phyloP scores from a whole-genome alignment of 2,888 invertebrate species.

The Steromphala cineraria region DNA sequence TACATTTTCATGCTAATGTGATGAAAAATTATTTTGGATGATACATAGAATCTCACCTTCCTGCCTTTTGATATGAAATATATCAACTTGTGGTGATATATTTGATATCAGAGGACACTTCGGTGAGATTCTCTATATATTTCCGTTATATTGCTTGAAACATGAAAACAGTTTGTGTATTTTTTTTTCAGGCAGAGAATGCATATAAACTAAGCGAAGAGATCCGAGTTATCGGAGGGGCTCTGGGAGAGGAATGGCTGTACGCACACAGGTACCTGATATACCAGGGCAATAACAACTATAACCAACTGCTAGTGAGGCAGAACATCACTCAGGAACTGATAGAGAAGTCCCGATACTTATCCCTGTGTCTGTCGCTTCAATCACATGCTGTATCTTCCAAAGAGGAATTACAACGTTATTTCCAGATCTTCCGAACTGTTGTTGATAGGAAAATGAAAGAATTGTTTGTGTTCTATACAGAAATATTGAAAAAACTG shows the following conservation, averaged over 20 bases:
- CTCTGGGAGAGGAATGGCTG: not conserved
- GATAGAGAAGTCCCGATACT: not conserved
- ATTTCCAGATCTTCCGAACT: not conserved
- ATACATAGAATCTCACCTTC: too few relatives aligned
- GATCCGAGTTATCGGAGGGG: not conserved
- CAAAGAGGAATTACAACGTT: not conserved
- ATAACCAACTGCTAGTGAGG: not conserved
- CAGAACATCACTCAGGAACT: not conserved
- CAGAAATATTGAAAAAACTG: not conserved
- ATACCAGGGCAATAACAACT: not conserved
- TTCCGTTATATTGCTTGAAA: too few relatives aligned
- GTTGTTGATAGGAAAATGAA: not conserved
- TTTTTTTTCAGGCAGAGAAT: not conserved
- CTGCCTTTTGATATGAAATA: too few relatives aligned
- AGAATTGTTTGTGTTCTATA: not conserved
- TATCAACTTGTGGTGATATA: too few relatives aligned
- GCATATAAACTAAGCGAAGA: not conserved
- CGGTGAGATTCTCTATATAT: too few relatives aligned
- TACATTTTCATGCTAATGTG: too few relatives aligned
- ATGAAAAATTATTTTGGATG: too few relatives aligned
- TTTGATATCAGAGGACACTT: too few relatives aligned
- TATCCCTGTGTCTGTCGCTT: not conserved
- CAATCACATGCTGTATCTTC: not conserved
- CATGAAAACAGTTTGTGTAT: too few relatives aligned
- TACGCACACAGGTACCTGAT: not conserved